Conservation (phyloP, 2,888 invertebrate species). For the Yponomeuta sedellus region DNA sequence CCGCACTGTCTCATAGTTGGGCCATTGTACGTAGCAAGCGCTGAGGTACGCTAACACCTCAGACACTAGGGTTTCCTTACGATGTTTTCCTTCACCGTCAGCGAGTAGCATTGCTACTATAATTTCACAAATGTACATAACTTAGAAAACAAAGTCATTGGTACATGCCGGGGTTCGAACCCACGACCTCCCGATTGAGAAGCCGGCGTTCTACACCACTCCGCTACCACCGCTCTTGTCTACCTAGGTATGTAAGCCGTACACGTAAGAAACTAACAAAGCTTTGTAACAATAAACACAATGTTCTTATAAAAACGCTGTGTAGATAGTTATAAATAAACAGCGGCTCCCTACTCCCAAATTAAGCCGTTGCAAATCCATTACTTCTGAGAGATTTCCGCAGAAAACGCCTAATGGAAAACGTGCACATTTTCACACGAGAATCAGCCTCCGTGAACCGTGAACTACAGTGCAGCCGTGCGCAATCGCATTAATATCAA, state of each 20-base stretch:
- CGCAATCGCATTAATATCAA: conserved; percentile 20
- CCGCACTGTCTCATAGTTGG: too few relatives aligned
- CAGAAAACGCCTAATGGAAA: neutral
- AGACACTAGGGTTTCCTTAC: too few relatives aligned
- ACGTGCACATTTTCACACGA: neutral
- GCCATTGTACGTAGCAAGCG: too few relatives aligned
- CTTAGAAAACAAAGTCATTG: too few relatives aligned
- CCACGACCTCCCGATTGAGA: too few relatives aligned
- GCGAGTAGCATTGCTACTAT: too few relatives aligned
- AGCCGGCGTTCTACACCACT: too few relatives aligned
- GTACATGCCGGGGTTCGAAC: too few relatives aligned
- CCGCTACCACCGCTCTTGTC: too few relatives aligned
- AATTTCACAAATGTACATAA: too few relatives aligned
- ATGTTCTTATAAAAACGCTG: neutral
- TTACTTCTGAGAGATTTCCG: neutral
- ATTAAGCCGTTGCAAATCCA: neutral
- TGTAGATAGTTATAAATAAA: neutral
- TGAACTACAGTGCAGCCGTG: conserved; percentile 6
- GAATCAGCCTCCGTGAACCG: neutral
- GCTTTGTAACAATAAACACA: neutral
- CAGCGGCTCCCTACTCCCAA: neutral
- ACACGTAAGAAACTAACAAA: neutral
- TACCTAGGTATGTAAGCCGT: neutral
- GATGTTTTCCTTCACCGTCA: too few relatives aligned
- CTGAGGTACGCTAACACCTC: too few relatives aligned